These are phyloP conservation scores for Tupaia tana DNA, from an alignment of 2,113 vertebrate species.

Conservation along the genomic window DNA sequence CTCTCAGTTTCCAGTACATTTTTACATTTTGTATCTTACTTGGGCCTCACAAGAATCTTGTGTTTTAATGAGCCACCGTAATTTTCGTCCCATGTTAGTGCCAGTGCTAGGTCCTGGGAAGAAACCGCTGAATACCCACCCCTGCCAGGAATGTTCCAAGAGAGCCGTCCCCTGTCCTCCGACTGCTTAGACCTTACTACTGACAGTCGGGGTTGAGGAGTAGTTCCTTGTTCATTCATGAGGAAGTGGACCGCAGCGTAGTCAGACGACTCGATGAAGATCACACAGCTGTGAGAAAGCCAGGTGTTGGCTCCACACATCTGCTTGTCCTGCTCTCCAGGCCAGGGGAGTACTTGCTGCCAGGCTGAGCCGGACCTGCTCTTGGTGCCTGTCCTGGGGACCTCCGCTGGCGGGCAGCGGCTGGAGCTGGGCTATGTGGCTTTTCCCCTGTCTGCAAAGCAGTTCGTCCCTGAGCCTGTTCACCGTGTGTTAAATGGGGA, in stretches of 20 bases:
- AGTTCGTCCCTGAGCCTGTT: no score
- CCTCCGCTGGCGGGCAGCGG: fast-evolving
- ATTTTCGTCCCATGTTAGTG: neutral
- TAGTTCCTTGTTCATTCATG: neutral
- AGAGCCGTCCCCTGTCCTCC: no score
- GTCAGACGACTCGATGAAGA: neutral
- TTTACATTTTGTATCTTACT: neutral
- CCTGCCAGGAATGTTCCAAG: neutral
- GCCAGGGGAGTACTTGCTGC: neutral
- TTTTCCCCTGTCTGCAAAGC: neutral
- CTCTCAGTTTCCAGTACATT: neutral
- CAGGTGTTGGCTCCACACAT: neutral
- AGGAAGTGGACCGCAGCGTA: neutral
- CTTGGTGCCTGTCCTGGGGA: neutral
- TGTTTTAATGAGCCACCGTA: fast-evolving
- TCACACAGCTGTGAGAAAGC: neutral
- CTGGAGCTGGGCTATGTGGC: neutral
- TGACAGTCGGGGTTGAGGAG: fast-evolving
- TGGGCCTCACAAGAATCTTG: neutral
- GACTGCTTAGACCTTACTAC: fast-evolving
- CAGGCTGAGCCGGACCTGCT: neutral
- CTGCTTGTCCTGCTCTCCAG: neutral
- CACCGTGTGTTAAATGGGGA: neutral
- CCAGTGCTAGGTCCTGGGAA: neutral
- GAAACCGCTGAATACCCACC: neutral